Evolutionary conservation across 2,113 vertebrate genomes (phyloP).

Genomic region (Poicephalus meyeri): DNA sequence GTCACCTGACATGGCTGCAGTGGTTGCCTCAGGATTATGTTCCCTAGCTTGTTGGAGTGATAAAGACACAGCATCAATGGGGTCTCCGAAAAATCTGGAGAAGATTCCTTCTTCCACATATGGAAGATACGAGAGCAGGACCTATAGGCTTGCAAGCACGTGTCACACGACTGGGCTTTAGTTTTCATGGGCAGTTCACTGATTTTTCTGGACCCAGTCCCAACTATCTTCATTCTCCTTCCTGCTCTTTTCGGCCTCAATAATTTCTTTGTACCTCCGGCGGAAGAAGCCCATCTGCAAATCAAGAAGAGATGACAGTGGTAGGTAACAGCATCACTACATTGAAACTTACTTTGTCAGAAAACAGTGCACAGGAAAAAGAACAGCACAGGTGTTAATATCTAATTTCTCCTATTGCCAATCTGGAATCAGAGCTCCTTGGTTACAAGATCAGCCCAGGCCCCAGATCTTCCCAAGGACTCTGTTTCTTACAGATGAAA

Average conservation of each 20-base stretch:
- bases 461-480: background rate
- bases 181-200: conserved; percentile 77
- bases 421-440: background rate
- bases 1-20: conserved; percentile 73
- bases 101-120: conserved; percentile 99
- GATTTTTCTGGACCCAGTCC: conserved; percentile 97
- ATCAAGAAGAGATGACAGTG: background rate
- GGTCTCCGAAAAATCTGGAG: conserved; percentile 98
- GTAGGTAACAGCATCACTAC: background rate
- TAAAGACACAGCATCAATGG: conserved; percentile 79
- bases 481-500: background rate
- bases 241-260: conserved; percentile 95
- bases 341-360: background rate
- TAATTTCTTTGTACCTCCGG: conserved; percentile 95
- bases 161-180: conserved; percentile 69
- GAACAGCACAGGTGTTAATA: background rate
- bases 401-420: background rate
- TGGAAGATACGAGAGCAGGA: conserved; percentile 93
- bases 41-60: conserved; percentile 71
- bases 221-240: conserved; percentile 96
- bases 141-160: conserved; percentile 55
- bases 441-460: background rate
- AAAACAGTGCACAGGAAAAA: background rate
- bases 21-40: conserved; percentile 76
- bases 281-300: conserved; percentile 98